Base-by-base conservation (phyloP, 2,888 invertebrate genomes). In the Maniola hyperantus region DNA sequence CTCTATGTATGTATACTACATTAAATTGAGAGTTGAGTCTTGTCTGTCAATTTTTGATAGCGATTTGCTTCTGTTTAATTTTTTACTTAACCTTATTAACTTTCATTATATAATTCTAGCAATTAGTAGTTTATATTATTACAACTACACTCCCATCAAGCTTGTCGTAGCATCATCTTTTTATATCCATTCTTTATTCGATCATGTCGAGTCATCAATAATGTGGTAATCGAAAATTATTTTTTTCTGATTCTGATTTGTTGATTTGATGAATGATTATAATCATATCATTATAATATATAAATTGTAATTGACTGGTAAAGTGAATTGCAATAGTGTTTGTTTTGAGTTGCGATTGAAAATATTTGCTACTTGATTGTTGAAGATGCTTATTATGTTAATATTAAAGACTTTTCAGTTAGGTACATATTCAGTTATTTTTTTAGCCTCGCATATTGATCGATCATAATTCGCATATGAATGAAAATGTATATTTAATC, bases 111-210 rank as follows among this genome's bases (percentile, higher is more conserved):
- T 79, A 76, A 79, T n/a, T n/a, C 77, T 72, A 72, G 71, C 80
- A 82, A 83, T 84, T 81, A 83, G 76, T 77, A 79, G 79, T 78
- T 77, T 79, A 77, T 77, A 74, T 71, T n/a, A 59, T 66, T 61
- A 61, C 59, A 64, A 72, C 65, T 65, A 42, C 63, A 68, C 65
- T 51, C 57, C 65, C 71, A 68, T 53, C 51, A 57, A 53, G 53
- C 62, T 53, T 74, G 70, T 75, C 75, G 77, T 77, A 76, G 65
- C 72, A 48, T 57, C 70, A 68, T 72, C 68, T 26, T 75, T 72
- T 69, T 70, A 68, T 70, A 68, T 65, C 71, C 74, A 75, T 79
- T 53, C 51, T 53, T 42, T 62, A 53, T 62, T 42, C 18, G 48
- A 60, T 80, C 78, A 71, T 75, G 75, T 77, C 73, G 65, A 76